Evolutionary conservation across 2,113 vertebrate species (phyloP).

Genomic region (Callithrix jacchus): DNA sequence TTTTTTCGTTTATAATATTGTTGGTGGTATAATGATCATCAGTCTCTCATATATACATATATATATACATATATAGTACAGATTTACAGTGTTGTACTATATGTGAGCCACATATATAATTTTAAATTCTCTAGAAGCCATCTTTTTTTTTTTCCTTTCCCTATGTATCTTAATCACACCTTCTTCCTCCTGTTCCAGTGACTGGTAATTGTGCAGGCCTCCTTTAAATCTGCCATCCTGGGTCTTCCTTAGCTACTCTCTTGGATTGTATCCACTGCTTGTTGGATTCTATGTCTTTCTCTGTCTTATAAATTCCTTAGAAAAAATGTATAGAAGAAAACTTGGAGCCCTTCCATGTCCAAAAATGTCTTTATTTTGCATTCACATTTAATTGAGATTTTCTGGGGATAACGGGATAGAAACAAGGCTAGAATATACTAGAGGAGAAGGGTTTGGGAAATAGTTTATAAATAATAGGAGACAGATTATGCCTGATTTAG

Average conservation of each 20-base stretch:
- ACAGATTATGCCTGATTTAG: not conserved
- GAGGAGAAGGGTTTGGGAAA: not conserved
- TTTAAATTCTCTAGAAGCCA: not conserved
- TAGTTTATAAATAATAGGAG: not conserved
- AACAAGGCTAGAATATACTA: constrained; percentile 2
- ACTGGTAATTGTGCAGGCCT: not conserved
- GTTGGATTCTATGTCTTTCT: not conserved
- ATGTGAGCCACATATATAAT: not conserved
- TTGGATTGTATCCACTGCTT: not conserved
- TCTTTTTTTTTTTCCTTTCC: not conserved
- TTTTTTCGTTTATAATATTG: too few species aligned
- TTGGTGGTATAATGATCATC: not conserved
- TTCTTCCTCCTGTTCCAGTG: not conserved
- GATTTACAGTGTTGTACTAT: not conserved
- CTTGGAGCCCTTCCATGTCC: not conserved
- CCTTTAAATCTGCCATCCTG: not conserved
- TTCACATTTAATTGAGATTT: constrained; percentile 16
- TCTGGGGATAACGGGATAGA: not conserved
- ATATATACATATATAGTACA: not conserved
- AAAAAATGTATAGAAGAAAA: not conserved
- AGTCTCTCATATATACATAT: not conserved
- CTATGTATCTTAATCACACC: not conserved
- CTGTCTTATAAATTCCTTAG: not conserved
- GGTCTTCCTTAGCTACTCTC: not conserved
- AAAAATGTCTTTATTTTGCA: not conserved